Base-by-base conservation (phyloP, 2,888 invertebrate genomes). In the Caradrina kadenii region DNA sequence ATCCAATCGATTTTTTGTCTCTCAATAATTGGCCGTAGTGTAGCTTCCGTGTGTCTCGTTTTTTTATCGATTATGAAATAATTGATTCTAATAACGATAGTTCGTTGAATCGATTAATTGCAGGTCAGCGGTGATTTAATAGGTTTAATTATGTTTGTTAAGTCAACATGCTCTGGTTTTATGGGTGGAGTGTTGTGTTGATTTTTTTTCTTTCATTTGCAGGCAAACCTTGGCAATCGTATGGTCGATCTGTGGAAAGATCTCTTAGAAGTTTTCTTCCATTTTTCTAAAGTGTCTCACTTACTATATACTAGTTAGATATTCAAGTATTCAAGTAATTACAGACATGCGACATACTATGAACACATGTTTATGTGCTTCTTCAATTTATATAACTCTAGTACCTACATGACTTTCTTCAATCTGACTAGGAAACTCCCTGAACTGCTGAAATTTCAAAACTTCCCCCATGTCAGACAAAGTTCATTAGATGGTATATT, bases 1-100 rank as follows among this genome's bases (percentile, higher is more conserved):
- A 84, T 83, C 79, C 80, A 85, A 85, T 87, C 74, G 84, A 77
- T 85, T 87, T 87, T 92, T 93, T 93, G 91, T 91, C 86, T 87
- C 78, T 83, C 80, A 77, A 87, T 91, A 92, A 92, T 92, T 91
- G 89, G 88, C 80, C 71, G 84, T 69, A 74, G 76, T 80, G 89
- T 73, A 80, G 87, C 92, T 94, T 95, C 95, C 95, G 94, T 92
- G 93, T 93, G 80, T 85, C 85, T 87, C n/a, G 62, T 74, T 82
- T 93, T 93, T 93, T 90, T 87, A 87, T 89, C 82, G 86, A 88
- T 90, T 88, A 88, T 87, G 79, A 87, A 89, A 89, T 92, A 91
- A 93, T 93, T 88, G 90, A 87, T 88, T 88, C 78, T 91, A 91
- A 91, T 92, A 82, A 88, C 76, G 84, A 80, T 81, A 81, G 86